Evolutionary conservation across 2,888 invertebrate genomes (phyloP), one percentile per base, ranked within the genome.

Genomic region (Caradrina clavipalpis): DNA sequence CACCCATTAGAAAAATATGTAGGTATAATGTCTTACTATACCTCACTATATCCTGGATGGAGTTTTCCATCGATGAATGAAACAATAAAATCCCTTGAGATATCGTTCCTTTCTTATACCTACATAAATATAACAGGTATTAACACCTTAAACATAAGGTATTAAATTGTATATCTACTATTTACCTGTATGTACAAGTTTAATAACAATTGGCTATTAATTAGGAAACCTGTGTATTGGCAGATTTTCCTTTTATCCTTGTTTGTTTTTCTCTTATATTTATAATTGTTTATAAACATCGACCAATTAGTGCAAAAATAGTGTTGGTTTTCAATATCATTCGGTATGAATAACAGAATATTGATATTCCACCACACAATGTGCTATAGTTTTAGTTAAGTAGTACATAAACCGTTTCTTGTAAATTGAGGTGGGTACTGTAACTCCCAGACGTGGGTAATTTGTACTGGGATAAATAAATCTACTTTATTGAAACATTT

Each of bases 251-350:
- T 17, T 57, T 19, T 61, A 54, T 55, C 10, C 15, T 56, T 59
- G n/a, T n/a, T n/a, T n/a, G n/a, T n/a, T n/a, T n/a, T n/a, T n/a
- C n/a, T n/a, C n/a, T n/a, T n/a, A n/a, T n/a, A n/a, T n/a, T n/a
- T n/a, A n/a, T n/a, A n/a, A n/a, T n/a, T n/a, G n/a, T n/a, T n/a
- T n/a, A n/a, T n/a, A n/a, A n/a, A n/a, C n/a, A n/a, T n/a, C n/a
- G n/a, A 11, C 11, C 8, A 45, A 53, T 65, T 66, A 66, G n/a
- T 7, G 11, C 13, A 13, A 45, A 31, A 45, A 19, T 19, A 19
- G n/a, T 22, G 19, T 15, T n/a, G 15, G 51, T 26, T 47, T 66
- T 5, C 21, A 10, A 51, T 63, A 62, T 15, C 8, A 17, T 67
- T 47, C 15, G 13, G 1, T 42, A 13, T 42, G 15, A 13, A 42